Base-by-base conservation (phyloP, 2,113 vertebrate genomes). In the Microtus ochrogaster region DNA sequence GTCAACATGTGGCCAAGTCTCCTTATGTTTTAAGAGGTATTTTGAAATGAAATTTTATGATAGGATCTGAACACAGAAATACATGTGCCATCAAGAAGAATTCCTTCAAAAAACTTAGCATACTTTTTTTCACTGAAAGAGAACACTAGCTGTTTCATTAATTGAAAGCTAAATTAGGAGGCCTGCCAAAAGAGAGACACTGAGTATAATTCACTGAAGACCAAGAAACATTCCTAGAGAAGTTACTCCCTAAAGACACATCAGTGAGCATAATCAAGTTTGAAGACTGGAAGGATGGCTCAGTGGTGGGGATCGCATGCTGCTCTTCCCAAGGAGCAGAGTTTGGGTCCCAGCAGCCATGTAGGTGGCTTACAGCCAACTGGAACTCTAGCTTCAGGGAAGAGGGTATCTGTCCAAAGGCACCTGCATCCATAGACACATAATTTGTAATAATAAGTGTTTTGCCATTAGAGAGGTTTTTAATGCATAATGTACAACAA, bases 21-120 rank as follows among this genome's bases (percentile, higher is more conserved):
- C 99, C 99, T 0, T 99, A 99, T 95, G 92, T 99, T 96, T 98
- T 99, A 95, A 98, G 98, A 99, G 99, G 99, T 99, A 98, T 96
- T 89, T 87, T 95, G 87, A 41, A 90, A 93, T 30, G 87, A 79
- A 47, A 63, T 77, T 92, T 95, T 84, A 52, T 30, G 70, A 1
- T 49, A 44, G 14, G 78, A 58, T 92, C 92, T 82, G 14, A 58
- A 63, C 63, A 89, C 7, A 79, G 65, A 89, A 72, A 68, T 63
- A 26, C 2, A 12, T 77, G 61, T 86, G 90, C 17, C 30, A n/a
- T 49, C 76, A 74, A 24, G 16, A 97, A 79, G 96, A 94, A 79
- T 24, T 81, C 24, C 39, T 17, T 63, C n/a, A 58, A n/a, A 81
- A 79, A 81, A 84, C 11, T 89, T 89, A 28, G n/a, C 6, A 4